Evolutionary conservation across 2,113 vertebrate genomes (phyloP), one percentile per base, ranked within the genome.

Genomic region (Barnardius zonarius): DNA sequence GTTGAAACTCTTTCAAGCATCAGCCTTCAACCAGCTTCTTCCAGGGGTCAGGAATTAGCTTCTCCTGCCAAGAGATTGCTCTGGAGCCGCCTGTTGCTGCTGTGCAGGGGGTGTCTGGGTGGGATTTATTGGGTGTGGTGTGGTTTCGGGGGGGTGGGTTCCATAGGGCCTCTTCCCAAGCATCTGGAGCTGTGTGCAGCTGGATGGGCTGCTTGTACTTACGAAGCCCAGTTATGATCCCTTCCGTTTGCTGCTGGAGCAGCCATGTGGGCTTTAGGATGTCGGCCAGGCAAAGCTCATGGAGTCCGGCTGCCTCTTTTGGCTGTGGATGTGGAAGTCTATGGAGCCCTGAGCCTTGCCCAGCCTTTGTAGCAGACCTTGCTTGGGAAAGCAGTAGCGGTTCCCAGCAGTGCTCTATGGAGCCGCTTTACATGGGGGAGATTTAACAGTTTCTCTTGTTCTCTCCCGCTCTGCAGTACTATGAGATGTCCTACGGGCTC

Each of bases 401-500:
- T 35, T 86, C 79, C 30, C 73, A 78, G 85, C 51, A 5, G 17
- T 17, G 48, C 54, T 67, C 25, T 8, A 4, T 16, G 73, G 78
- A 63, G 51, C 41, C 8, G 3, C 57, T 89, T 91, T 27, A n/a
- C 28, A 28, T 35, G 90, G 7, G 35, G 54, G 55, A 67, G 73
- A 37, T 30, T 23, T 79, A 66, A 91, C 1, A 13, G 4, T 83
- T 77, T 39, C 16, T 80, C 88, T 52, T 93, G 30, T 87, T 86
- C 48, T 75, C 68, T 62, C 82, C 31, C 8, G 6, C 75, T 27
- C 37, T 75, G 0, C 96, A 99, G 99, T 99, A 99, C 95, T 99
- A 99, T 24, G 99, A 99, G 98, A 99, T 99, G 99, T 99, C 99
- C 81, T 99, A 99, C 1, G 99, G 99, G 70, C 98, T 99, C 93